Conservation (phyloP, 2,113 vertebrate species). For the Anolis sagrei region DNA sequence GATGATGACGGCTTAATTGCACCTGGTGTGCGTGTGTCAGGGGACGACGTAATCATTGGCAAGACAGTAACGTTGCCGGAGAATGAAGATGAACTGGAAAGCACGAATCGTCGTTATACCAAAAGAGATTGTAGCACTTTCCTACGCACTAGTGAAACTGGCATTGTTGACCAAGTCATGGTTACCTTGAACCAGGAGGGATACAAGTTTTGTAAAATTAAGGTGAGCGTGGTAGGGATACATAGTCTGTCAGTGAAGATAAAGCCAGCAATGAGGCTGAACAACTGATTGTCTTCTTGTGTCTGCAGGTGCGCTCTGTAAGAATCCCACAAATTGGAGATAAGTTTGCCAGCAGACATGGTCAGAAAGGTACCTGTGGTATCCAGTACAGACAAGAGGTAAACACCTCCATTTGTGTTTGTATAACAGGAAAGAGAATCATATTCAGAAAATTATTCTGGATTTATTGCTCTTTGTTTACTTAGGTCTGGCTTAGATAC, state of each 20-base stretch:
- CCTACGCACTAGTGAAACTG: conserved; percentile 94
- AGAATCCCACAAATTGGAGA: conserved; percentile 98
- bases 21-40: conserved; percentile 95
- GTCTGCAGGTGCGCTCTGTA: conserved; percentile 91
- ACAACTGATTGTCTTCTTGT: conserved; percentile 36
- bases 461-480: background rate
- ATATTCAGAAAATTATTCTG: conserved; percentile 24
- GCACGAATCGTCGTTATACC: conserved; percentile 92
- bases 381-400: conserved; percentile 99
- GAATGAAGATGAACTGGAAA: conserved; percentile 95
- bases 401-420: background rate
- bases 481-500: background rate
- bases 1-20: conserved; percentile 97
- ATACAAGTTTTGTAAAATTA: conserved; percentile 99
- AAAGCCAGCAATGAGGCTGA: background rate
- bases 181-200: conserved; percentile 98
- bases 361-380: conserved; percentile 98
- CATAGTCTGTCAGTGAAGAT: accelerated
- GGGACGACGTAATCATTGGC: conserved; percentile 98
- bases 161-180: conserved; percentile 99
- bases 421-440: background rate
- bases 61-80: conserved; percentile 96
- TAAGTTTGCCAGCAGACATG: conserved; percentile 97
- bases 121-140: conserved; percentile 98
- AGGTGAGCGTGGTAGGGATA: conserved; percentile 78